These are phyloP conservation scores for Spea bombifrons DNA, from an alignment of 2,113 vertebrate species.

Conservation along the genomic window DNA sequence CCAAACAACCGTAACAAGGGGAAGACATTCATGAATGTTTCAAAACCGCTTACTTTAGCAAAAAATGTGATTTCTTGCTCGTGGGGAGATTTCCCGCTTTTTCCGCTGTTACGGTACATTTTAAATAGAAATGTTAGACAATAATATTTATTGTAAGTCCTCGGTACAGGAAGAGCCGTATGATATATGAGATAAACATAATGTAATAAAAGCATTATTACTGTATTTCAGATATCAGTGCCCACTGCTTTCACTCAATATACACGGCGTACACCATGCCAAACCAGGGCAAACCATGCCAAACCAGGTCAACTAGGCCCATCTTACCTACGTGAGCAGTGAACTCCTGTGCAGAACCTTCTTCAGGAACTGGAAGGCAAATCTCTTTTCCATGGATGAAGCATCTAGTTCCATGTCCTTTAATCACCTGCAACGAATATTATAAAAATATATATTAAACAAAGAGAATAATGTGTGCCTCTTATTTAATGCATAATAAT, in stretches of 20 bases:
- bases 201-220: not conserved
- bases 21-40: not conserved
- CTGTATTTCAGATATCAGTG: no score
- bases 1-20: not conserved
- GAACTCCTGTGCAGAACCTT: slow-evolving; percentile 95
- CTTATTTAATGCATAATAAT: not conserved
- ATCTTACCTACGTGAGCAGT: slow-evolving; percentile 89
- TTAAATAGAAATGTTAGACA: no score
- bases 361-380: slow-evolving; percentile 94
- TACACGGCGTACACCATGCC: no score
- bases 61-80: slow-evolving; percentile 99
- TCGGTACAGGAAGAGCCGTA: no score
- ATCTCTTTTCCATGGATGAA: slow-evolving; percentile 95
- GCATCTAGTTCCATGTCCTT: slow-evolving; percentile 89
- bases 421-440: slow-evolving; percentile 69
- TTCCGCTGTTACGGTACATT: slow-evolving; percentile 62
- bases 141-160: no score
- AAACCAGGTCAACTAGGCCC: not conserved
- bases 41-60: slow-evolving; percentile 81
- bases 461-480: slow-evolving; percentile 1
- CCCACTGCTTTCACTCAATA: no score
- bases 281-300: not conserved
- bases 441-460: slow-evolving; percentile 25
- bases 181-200: not conserved
- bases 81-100: slow-evolving; percentile 90